Evolutionary conservation across 2,113 vertebrate species (phyloP).

Genomic region (Steatornis caripensis): DNA sequence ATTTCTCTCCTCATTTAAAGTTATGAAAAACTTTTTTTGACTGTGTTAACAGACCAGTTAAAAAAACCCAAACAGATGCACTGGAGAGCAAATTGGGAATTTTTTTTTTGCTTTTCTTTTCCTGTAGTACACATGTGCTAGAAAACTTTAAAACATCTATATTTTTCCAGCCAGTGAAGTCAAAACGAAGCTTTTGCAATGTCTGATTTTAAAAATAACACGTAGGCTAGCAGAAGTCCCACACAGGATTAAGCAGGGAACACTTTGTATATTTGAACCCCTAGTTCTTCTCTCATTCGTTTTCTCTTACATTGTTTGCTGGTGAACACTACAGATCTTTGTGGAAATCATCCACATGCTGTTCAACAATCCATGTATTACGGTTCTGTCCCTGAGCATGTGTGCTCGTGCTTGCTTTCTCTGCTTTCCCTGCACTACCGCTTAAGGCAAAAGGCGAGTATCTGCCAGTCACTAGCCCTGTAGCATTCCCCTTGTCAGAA

Average conservation of each 20-base stretch:
- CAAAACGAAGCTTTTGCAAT: neutral
- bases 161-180: neutral
- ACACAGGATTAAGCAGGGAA: neutral
- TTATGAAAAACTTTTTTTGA: neutral
- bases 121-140: neutral
- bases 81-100: neutral
- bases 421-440: neutral
- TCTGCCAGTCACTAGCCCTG: neutral
- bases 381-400: neutral
- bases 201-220: neutral
- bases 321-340: neutral
- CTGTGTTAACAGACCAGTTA: neutral
- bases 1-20: neutral
- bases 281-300: neutral
- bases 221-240: neutral
- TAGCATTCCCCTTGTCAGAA: neutral
- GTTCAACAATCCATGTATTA: neutral
- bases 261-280: neutral
- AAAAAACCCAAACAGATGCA: neutral
- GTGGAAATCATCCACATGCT: neutral
- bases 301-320: neutral
- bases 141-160: neutral
- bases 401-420: neutral
- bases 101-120: neutral
- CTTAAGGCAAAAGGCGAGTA: neutral